Conservation (phyloP, 2,888 invertebrate genomes). For the Pseudanteris insignis region DNA sequence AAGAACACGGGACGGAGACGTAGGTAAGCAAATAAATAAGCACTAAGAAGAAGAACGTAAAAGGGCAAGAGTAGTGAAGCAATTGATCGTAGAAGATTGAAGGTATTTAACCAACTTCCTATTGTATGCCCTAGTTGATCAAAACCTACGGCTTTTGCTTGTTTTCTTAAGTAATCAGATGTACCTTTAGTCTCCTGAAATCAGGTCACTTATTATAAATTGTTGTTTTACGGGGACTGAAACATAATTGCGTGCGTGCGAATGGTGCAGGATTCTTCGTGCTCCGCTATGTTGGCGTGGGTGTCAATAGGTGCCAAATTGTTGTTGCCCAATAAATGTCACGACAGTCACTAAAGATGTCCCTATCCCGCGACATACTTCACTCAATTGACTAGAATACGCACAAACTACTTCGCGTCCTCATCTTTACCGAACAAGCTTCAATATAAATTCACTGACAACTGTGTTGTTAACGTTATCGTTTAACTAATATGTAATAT, state of each 20-base stretch:
- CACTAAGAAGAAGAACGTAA: no score
- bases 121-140: conserved; percentile 18
- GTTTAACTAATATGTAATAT: no score
- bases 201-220: conserved; percentile 41
- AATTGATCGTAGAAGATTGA: no score
- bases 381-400: conserved; percentile 28
- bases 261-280: conserved; percentile 23
- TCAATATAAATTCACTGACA: no score
- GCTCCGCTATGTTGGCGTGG: conserved; percentile 26
- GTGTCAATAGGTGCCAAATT: conserved; percentile 23
- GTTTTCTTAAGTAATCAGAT: conserved; percentile 13
- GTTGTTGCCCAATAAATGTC: conserved; percentile 12
- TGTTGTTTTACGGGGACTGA: conserved; percentile 4
- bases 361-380: conserved; percentile 23
- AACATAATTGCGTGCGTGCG: conserved; percentile 30
- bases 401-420: conserved; percentile 40
- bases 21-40: no score
- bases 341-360: conserved; percentile 20
- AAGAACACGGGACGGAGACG: conserved; percentile 26
- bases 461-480: no score
- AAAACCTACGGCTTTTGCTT: conserved; percentile 11
- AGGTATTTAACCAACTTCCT: conserved; percentile 36
- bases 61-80: no score
- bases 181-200: conserved; percentile 41
- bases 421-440: conserved; percentile 33